Base-by-base conservation (phyloP, 2,797 vertebrate species). In the Mus caroli region DNA sequence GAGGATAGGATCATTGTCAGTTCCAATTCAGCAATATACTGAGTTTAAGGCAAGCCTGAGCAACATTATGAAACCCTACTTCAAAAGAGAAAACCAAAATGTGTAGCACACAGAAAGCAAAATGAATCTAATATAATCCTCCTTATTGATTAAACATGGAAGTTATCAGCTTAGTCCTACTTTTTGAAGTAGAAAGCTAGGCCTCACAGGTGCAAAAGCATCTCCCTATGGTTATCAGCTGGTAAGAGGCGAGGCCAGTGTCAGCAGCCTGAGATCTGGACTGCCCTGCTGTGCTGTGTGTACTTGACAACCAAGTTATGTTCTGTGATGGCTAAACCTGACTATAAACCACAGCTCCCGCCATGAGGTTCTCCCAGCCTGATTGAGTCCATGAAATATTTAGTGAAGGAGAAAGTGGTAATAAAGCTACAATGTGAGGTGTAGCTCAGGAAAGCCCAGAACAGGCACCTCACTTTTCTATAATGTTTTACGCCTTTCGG, bases 301-400 rank as follows among this genome's bases (percentile, higher is more conserved):
- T 64, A 22, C 15, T 58, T 88, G 84, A 88, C 75, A 62, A 40
- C 31, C 24, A 64, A 12, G 13, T 69, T 46, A n/a, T 86, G 40
- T 37, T 83, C 76, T 58, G 0, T 0, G 40, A 64, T 73, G 54
- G 12, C 58, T 94, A 73, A 54, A 84, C 56, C 52, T 71, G 56
- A 91, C 84, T 58, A 60, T 76, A 80, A 96, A 77, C 58, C 4
- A 17, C 8, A 0, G 52, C 67, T 71, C 20, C 83, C 64, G 2
- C 73, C 62, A 80, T 0, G 34, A 62, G 50, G 78, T 92, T 88
- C 76, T 92, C 56, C 43, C 37, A 67, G 93, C 77, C 92, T 97
- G 94, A 97, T 91, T 96, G 92, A 93, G 79, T 71, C 50, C 91
- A 96, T 97, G 92, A 97, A 98, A 97, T 97, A 97, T 96, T 97